A percentile compares a stretch with the other conserved stretches of the same genome.
Evolutionary conservation across 1,140 invertebrate species (phyloP).

Genomic region (Penaeus indicus): DNA sequence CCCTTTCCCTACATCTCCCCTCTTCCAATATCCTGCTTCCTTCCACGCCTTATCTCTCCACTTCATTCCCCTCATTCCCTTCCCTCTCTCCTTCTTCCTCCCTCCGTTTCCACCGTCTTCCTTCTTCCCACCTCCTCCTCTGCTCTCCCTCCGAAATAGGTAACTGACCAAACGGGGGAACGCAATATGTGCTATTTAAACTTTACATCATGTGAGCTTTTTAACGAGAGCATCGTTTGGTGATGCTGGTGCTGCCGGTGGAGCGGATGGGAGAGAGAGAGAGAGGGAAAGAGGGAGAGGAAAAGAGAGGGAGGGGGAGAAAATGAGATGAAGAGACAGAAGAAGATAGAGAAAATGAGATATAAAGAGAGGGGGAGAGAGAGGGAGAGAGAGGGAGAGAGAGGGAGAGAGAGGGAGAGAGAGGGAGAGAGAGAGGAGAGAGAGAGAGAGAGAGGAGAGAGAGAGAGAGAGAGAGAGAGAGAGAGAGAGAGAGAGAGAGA

Average conservation of each 20-base stretch:
- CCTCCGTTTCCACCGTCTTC: neutral
- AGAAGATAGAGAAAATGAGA: neutral
- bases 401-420: neutral
- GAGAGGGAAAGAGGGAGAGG: constrained; percentile 1
- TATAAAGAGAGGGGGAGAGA: too few relatives aligned
- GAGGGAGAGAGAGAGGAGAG: neutral
- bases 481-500: constrained; percentile 33
- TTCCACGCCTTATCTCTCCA: neutral
- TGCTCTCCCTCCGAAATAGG: neutral
- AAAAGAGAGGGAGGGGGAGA: neutral
- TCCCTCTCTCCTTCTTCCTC: neutral
- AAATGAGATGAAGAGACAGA: neutral
- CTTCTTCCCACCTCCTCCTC: neutral
- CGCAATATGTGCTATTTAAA: too few relatives aligned
- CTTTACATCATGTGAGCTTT: too few relatives aligned
- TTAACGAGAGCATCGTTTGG: too few relatives aligned
- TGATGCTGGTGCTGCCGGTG: too few relatives aligned
- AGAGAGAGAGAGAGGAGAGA: constrained; percentile 5
- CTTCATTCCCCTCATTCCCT: neutral
- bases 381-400: too few relatives aligned
- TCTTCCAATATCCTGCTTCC: neutral
- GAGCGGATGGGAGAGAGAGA: neutral
- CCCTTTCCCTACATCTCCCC: neutral
- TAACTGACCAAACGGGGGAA: too few relatives aligned
- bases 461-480: constrained; percentile 36